phyloP scores from a whole-genome alignment of 2,113 vertebrate species.

The Phaethornis superciliosus region DNA sequence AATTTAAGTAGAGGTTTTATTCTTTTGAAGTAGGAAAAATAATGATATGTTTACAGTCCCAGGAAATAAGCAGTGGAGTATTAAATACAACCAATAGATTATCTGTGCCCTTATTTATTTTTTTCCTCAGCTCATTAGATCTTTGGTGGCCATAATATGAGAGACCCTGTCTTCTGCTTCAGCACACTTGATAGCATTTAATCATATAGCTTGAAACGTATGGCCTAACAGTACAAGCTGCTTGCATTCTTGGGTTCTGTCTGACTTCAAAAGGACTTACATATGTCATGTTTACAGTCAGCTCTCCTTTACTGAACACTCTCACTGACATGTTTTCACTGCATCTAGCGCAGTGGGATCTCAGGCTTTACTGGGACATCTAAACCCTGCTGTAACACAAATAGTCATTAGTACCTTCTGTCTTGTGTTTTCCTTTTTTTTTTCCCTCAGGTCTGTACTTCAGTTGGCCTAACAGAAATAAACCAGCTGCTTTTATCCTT shows the following conservation, averaged over 20 bases:
- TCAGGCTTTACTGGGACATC: conserved; percentile 7
- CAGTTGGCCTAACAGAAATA: neutral
- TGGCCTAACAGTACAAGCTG: neutral
- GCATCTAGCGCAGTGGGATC: neutral
- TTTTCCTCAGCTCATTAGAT: neutral
- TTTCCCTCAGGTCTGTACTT: neutral
- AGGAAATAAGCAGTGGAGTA: neutral
- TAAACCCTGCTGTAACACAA: conserved; percentile 3
- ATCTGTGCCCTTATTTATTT: neutral
- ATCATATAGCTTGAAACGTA: neutral
- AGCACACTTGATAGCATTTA: neutral
- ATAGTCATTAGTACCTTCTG: conserved; percentile 6
- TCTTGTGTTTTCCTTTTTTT: neutral
- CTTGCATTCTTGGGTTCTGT: neutral
- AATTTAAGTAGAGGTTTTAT: neutral
- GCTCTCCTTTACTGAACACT: conserved; percentile 6
- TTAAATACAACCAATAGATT: neutral
- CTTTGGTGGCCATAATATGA: neutral
- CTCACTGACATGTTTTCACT: conserved; percentile 21
- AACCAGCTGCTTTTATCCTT: neutral
- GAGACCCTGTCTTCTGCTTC: neutral
- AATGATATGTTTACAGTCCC: neutral
- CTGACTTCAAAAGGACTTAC: conserved; percentile 52
- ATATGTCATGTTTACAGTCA: neutral
- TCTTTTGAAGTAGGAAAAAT: conserved; percentile 37